A percentile compares a stretch with the other conserved stretches of the same genome.
Evolutionary conservation across 2,113 vertebrate genomes (phyloP).

Genomic region (Strigops habroptila): DNA sequence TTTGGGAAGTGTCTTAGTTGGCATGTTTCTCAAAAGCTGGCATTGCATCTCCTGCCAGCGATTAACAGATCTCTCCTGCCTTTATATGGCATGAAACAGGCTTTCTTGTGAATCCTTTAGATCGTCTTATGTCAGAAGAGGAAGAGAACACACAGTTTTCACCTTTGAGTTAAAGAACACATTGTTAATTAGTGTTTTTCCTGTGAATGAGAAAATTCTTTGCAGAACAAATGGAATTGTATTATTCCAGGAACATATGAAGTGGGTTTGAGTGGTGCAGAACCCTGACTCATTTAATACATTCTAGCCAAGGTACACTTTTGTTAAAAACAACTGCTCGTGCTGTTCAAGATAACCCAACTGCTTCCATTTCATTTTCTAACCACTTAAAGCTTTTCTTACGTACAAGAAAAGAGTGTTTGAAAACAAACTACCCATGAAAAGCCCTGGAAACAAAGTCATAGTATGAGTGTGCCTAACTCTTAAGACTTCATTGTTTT

Average conservation of each 20-base stretch:
- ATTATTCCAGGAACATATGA: slow-evolving; percentile 34
- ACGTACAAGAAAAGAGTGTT: background rate
- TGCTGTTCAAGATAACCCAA: slow-evolving; percentile 20
- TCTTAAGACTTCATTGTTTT: background rate
- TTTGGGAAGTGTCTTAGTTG: background rate
- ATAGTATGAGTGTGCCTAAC: background rate
- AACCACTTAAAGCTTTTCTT: slow-evolving; percentile 41
- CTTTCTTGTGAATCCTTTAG: background rate
- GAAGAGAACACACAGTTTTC: background rate
- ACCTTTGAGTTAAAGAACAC: background rate
- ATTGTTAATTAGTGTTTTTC: slow-evolving; percentile 43
- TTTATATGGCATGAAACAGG: background rate
- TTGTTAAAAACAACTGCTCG: slow-evolving; percentile 10
- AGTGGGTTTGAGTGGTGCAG: background rate
- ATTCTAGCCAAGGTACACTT: slow-evolving; percentile 45
- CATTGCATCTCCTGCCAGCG: background rate
- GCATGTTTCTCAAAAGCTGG: background rate
- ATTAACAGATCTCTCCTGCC: background rate
- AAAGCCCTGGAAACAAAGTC: background rate
- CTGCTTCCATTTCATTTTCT: background rate
- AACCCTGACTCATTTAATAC: slow-evolving; percentile 34
- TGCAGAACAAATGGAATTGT: slow-evolving; percentile 54
- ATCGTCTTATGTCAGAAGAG: background rate
- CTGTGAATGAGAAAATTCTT: slow-evolving; percentile 23
- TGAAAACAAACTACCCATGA: slow-evolving; percentile 26